These are phyloP conservation scores for Invenusta paracnida DNA, from an alignment of 2,888 invertebrate genomes.

Conservation along the genomic window DNA sequence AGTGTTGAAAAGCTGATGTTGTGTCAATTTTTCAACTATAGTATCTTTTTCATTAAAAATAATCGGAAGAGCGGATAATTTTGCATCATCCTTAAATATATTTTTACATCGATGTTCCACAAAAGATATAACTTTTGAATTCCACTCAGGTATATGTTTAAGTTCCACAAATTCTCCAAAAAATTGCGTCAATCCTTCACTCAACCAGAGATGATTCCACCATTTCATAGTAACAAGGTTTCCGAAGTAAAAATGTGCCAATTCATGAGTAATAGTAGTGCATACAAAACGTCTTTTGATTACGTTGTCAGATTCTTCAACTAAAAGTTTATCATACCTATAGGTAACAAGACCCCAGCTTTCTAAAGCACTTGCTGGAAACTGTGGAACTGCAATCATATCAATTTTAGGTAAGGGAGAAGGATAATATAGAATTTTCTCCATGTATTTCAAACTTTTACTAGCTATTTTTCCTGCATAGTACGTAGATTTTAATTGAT, in stretches of 20 bases:
- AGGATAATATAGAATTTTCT: background rate
- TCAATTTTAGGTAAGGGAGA: constrained; percentile 1
- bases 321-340: background rate
- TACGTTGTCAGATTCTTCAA: too few species aligned
- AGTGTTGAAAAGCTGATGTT: background rate
- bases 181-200: background rate
- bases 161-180: background rate
- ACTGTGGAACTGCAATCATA: background rate
- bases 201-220: background rate
- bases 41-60: background rate
- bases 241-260: background rate
- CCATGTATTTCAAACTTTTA: background rate
- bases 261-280: background rate
- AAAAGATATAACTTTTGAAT: background rate
- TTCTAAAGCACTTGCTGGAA: background rate
- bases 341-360: background rate
- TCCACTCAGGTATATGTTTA: background rate
- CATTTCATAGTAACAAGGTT: background rate
- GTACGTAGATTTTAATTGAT: background rate
- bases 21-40: too few species aligned
- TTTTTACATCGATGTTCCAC: background rate
- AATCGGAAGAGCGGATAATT: background rate
- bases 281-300: background rate
- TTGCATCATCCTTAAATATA: background rate
- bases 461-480: background rate